These are phyloP conservation scores for Ctenodactylus gundi DNA, from an alignment of 2,113 vertebrate species.

Conservation along the genomic window DNA sequence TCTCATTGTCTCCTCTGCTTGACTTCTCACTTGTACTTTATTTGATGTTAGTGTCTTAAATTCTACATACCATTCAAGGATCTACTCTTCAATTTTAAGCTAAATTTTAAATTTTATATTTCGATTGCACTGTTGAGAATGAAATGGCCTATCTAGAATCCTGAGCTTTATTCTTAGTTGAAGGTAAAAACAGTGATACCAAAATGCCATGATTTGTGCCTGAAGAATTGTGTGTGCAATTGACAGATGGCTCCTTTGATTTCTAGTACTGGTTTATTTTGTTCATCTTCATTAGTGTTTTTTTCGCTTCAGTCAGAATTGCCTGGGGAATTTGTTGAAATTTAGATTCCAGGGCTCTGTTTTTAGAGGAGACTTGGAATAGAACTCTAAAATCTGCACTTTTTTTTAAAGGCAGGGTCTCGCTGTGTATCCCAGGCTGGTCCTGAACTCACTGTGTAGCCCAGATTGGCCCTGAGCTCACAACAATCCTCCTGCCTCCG, in stretches of 20 bases:
- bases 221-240: not conserved
- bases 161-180: not conserved
- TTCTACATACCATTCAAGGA: not conserved
- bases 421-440: too few relatives aligned
- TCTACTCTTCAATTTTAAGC: not conserved
- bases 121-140: not conserved
- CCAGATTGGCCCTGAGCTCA: too few relatives aligned
- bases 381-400: not conserved
- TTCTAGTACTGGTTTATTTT: not conserved
- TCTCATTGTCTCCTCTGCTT: not conserved
- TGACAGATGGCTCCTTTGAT: not conserved
- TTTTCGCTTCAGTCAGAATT: not conserved
- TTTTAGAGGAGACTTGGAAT: not conserved
- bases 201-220: not conserved
- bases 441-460: too few relatives aligned
- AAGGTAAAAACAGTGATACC: not conserved
- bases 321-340: not conserved
- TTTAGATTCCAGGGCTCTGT: not conserved
- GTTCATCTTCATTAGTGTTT: not conserved
- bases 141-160: conserved; percentile 13
- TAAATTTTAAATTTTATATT: not conserved
- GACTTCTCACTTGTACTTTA: not conserved
- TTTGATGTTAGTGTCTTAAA: conserved; percentile 28
- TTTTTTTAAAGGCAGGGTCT: too few relatives aligned
- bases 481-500: too few relatives aligned